These are phyloP conservation scores for Polydrusus cervinus DNA, from an alignment of 2,888 invertebrate species.

Conservation along the genomic window DNA sequence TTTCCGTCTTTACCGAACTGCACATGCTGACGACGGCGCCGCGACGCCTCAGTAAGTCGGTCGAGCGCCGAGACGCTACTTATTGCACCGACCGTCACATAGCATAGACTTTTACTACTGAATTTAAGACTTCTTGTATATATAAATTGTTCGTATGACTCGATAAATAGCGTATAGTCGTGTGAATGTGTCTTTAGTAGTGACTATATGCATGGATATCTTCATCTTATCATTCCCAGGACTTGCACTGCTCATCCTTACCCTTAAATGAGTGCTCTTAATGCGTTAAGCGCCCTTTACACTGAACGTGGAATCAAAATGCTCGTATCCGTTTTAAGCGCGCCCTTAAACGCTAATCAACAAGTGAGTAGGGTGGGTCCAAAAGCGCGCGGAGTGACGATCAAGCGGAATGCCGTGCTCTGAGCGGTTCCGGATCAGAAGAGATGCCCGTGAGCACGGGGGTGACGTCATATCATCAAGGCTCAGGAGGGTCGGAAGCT, in stretches of 20 bases:
- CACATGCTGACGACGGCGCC: constrained; percentile 52
- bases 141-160: no score
- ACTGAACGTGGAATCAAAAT: constrained; percentile 28
- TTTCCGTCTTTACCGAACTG: constrained; percentile 31
- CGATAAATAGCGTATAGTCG: constrained; percentile 5
- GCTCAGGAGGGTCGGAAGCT: constrained; percentile 71
- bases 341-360: constrained; percentile 28
- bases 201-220: constrained; percentile 33
- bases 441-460: constrained; percentile 78
- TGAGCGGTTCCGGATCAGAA: constrained; percentile 41
- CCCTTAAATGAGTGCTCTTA: neutral
- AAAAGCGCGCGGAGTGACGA: constrained; percentile 6
- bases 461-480: constrained; percentile 67
- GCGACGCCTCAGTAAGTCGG: constrained; percentile 55
- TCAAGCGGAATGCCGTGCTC: constrained; percentile 44
- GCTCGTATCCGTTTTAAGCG: constrained; percentile 6
- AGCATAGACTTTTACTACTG: neutral
- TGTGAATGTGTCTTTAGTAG: constrained; percentile 27
- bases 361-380: constrained; percentile 31
- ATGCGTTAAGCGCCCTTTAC: neutral
- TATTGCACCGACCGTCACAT: constrained; percentile 35
- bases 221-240: neutral
- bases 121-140: constrained; percentile 3
- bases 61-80: constrained; percentile 49
- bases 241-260: neutral